Evolutionary conservation across 2,888 invertebrate species (phyloP), one percentile per base, ranked within the genome.

Genomic region (Pseudeuparius sepicola): DNA sequence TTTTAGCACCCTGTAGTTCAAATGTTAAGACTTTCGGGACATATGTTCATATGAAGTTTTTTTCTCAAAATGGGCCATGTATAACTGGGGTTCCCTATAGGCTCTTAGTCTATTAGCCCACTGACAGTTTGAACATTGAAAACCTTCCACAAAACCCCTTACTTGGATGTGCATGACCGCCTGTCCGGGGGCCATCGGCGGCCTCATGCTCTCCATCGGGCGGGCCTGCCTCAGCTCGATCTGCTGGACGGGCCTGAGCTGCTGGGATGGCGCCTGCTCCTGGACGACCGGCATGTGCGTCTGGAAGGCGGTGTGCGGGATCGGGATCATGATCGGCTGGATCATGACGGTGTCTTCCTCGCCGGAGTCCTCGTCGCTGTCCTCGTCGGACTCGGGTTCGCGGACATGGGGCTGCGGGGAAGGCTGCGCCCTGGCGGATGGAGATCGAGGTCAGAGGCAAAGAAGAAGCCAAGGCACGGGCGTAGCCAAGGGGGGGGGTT

Each of bases 181-280:
- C 6, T 7, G 7, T 20, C 7, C 7, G n/a, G 49, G 53, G 20
- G 62, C 63, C 54, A 63, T 59, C 13, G 66, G 64, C 35, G 66
- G 65, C 39, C 64, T 60, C 60, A 67, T 63, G 31, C 65, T 65
- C 44, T 72, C 69, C 56, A 74, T 61, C 7, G 68, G 67, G 46
- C 69, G 67, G 50, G 67, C 64, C 23, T 40, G 67, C 14, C 39
- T 36, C 27, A 44, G 36, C 37, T 39, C 42, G 23, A 41, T 34
- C 14, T 28, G 39, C 14, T 38, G 43, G 16, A 42, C 43, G 7
- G 24, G 36, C 31, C 41, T 40, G 11, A 27, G 39, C 18, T 41
- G 47, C 9, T 41, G 48, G 7, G 40, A 36, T 15, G 46, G 44
- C 14, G 41, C 31, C 10, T 49, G 50, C 29, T 40, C 47, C 47